Percentiles rank a stretch among this genome's conserved stretches.
phyloP scores from a whole-genome alignment of 2,797 vertebrate genomes.

The Acanthornis magna region DNA sequence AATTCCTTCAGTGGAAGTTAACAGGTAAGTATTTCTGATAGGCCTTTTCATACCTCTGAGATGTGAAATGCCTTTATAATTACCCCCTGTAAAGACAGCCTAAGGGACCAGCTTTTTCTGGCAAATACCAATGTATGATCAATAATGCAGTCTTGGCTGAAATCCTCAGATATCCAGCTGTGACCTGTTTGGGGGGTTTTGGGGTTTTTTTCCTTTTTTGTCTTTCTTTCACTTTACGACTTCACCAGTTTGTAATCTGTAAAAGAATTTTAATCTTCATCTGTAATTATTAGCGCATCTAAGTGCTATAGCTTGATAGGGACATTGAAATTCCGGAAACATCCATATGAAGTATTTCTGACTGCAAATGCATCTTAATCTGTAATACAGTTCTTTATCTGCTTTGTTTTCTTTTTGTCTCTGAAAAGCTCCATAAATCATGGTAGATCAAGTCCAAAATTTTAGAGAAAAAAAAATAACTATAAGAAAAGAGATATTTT shows the following conservation, averaged over 20 bases:
- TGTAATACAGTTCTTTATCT: not conserved
- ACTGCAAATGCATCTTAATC: not conserved
- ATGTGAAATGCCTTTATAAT: not conserved
- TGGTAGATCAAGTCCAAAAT: not conserved
- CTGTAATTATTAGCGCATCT: not conserved
- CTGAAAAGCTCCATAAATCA: not conserved
- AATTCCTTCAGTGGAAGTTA: not conserved
- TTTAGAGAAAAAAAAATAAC: not conserved
- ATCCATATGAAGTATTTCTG: rapidly evolving
- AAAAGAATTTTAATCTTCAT: not conserved
- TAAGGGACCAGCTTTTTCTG: not conserved
- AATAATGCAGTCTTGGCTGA: not conserved
- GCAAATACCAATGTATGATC: not conserved
- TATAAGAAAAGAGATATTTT: not conserved
- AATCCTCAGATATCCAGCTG: not conserved
- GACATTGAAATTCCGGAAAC: not conserved
- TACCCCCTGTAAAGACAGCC: not conserved
- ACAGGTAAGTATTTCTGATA: not conserved
- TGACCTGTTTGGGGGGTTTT: not conserved
- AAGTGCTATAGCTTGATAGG: not conserved
- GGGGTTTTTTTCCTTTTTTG: not conserved
- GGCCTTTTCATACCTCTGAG: not conserved
- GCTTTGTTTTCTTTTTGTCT: not conserved
- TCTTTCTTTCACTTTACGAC: not conserved
- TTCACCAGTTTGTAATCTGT: not conserved